phyloP scores from a whole-genome alignment of 2,113 vertebrate genomes.

The Recurvirostra avosetta region DNA sequence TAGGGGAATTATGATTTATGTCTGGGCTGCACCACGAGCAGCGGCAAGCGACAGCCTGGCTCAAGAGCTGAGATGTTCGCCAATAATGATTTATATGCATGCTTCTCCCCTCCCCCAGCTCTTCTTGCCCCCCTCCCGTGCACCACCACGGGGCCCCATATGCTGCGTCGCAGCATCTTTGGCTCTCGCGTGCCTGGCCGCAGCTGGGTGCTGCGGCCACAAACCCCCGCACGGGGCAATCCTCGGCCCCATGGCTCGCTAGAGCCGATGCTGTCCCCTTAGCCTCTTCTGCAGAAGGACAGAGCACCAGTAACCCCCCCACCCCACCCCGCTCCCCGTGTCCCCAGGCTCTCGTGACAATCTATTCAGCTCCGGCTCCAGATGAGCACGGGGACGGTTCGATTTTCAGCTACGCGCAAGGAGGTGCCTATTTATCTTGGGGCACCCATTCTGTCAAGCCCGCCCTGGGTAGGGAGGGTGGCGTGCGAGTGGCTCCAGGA shows the following conservation, averaged over 20 bases:
- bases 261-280: fast-evolving
- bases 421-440: constrained; percentile 44
- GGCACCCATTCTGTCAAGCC: constrained; percentile 22
- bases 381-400: not conserved
- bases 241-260: not conserved
- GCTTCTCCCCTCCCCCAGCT: constrained; percentile 72
- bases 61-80: constrained; percentile 93
- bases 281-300: not conserved
- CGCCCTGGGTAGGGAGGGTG: not conserved
- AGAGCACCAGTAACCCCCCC: not conserved
- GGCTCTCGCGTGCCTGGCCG: not conserved
- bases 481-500: not conserved
- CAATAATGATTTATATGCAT: constrained; percentile 98
- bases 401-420: not conserved
- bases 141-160: not conserved
- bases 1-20: constrained; percentile 99
- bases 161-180: not conserved
- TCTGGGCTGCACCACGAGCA: constrained; percentile 86
- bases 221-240: fast-evolving
- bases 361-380: not conserved
- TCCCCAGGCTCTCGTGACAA: constrained; percentile 10
- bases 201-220: not conserved
- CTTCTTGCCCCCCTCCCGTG: not conserved
- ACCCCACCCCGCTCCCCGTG: not conserved
- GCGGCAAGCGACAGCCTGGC: constrained; percentile 84